A percentile compares a stretch with the other conserved stretches of the same genome.
phyloP scores from a whole-genome alignment of 2,888 invertebrate genomes.

The Limenitis camilla region DNA sequence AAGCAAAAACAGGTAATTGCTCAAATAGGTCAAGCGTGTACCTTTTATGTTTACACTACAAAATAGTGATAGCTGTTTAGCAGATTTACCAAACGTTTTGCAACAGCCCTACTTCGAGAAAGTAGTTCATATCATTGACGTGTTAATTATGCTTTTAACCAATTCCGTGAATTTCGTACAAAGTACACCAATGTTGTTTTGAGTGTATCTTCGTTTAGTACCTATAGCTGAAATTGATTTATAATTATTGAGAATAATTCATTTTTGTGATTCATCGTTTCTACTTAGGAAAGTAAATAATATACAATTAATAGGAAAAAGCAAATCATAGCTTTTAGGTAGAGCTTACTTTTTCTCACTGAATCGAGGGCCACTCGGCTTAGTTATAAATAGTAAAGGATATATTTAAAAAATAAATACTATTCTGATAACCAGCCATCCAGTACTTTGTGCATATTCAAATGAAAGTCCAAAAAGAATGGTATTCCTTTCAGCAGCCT shows the following conservation, averaged over 20 bases:
- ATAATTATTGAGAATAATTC: too few relatives aligned
- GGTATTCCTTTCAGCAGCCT: slow-evolving; percentile 14
- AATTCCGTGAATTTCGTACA: not conserved
- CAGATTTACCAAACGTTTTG: slow-evolving; percentile 10
- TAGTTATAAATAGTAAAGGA: not conserved
- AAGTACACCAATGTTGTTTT: too few relatives aligned
- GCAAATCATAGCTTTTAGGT: too few relatives aligned
- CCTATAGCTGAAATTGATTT: too few relatives aligned
- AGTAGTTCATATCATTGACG: slow-evolving; percentile 17
- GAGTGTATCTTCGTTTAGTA: too few relatives aligned
- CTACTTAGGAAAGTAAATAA: too few relatives aligned
- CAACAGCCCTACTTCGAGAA: slow-evolving; percentile 8
- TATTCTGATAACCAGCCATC: slow-evolving; percentile 1
- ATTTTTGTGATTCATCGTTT: too few relatives aligned
- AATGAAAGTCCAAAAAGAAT: slow-evolving; percentile 3
- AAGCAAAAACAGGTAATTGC: not conserved
- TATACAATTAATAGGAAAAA: too few relatives aligned
- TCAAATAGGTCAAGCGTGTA: slow-evolving; percentile 9
- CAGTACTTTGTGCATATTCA: slow-evolving; percentile 5
- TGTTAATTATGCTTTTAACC: slow-evolving; percentile 18
- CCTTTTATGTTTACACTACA: slow-evolving; percentile 6
- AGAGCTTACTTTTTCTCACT: too few relatives aligned
- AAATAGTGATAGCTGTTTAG: slow-evolving; percentile 16
- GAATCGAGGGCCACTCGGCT: too few relatives aligned
- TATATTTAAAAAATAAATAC: not conserved